These are phyloP conservation scores for Melipona beecheii DNA, from an alignment of 2,888 invertebrate species.

Conservation along the genomic window DNA sequence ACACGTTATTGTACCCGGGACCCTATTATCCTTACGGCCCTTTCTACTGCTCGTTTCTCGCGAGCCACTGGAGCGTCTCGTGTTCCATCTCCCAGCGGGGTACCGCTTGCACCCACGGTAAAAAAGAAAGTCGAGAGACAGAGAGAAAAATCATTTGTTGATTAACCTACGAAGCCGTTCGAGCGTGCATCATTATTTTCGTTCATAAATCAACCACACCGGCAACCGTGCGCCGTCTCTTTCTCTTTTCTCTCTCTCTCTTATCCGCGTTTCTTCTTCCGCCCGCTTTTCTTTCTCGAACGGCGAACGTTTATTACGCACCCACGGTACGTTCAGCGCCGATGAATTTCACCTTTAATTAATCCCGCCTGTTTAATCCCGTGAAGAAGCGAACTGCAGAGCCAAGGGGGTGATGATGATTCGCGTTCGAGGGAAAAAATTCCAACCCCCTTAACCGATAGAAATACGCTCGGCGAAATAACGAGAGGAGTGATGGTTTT, in stretches of 20 bases:
- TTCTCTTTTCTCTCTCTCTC: background rate
- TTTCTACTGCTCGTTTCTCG: conserved; percentile 53
- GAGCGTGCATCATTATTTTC: conserved; percentile 49
- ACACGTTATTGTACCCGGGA: conserved; percentile 59
- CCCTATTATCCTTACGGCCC: conserved; percentile 59
- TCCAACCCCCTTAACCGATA: conserved; percentile 22
- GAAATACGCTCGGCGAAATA: conserved; percentile 45
- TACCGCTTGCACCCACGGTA: conserved; percentile 8
- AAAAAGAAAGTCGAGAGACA: conserved; percentile 7
- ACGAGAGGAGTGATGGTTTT: conserved; percentile 46
- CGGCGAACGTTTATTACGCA: conserved; percentile 36
- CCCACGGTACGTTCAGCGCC: conserved; percentile 12
- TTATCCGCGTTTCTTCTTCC: background rate
- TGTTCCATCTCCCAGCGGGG: conserved; percentile 23
- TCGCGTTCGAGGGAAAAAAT: conserved; percentile 12
- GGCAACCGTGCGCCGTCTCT: background rate
- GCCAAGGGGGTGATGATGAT: background rate
- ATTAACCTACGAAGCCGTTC: conserved; percentile 28
- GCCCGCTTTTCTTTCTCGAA: background rate
- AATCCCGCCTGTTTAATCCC: conserved; percentile 32
- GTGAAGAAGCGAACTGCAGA: conserved; percentile 6
- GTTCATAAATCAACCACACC: conserved; percentile 25
- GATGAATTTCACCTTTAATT: conserved; percentile 51
- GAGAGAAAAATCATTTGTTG: conserved; percentile 41
- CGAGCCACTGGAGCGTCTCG: conserved; percentile 44